These are phyloP conservation scores for Cheumatopsyche charites DNA, from an alignment of 1,140 invertebrate species.

Conservation along the genomic window DNA sequence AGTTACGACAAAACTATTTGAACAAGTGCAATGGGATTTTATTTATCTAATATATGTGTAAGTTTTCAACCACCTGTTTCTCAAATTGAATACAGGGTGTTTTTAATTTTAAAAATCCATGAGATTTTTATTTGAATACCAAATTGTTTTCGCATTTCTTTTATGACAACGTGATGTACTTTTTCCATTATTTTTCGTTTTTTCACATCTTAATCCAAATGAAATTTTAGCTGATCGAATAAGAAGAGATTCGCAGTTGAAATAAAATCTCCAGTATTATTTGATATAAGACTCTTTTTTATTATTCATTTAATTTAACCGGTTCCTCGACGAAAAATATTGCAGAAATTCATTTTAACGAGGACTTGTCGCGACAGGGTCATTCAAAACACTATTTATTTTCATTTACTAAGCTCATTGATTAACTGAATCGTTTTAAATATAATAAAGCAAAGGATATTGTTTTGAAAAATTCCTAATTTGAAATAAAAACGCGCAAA, in stretches of 20 bases:
- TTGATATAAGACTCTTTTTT: slow-evolving; percentile 31
- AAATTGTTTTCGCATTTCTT: slow-evolving; percentile 23
- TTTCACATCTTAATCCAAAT: slow-evolving; percentile 7
- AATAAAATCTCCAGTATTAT: slow-evolving; percentile 44
- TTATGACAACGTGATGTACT: not conserved
- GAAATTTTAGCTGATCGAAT: slow-evolving; percentile 8
- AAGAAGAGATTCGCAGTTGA: not conserved
- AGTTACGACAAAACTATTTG: slow-evolving; percentile 41
- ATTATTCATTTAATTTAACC: not conserved
- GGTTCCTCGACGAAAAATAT: slow-evolving; percentile 4
- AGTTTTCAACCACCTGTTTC: slow-evolving; percentile 44
- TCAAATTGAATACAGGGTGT: slow-evolving; percentile 40
- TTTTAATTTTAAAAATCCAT: slow-evolving; percentile 18
- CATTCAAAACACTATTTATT: slow-evolving; percentile 30
- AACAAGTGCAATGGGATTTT: slow-evolving; percentile 47
- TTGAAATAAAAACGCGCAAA: not conserved
- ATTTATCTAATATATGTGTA: slow-evolving; percentile 36
- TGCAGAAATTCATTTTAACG: not conserved
- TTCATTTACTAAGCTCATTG: slow-evolving; percentile 1
- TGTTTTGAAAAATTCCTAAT: slow-evolving; percentile 7
- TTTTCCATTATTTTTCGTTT: not conserved
- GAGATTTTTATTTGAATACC: slow-evolving; percentile 35
- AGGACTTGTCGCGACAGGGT: slow-evolving; percentile 33
- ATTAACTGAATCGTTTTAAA: not conserved
- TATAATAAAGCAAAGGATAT: slow-evolving; percentile 3